Base-by-base conservation (phyloP, 2,888 invertebrate species). In the Leucophenga montana region DNA sequence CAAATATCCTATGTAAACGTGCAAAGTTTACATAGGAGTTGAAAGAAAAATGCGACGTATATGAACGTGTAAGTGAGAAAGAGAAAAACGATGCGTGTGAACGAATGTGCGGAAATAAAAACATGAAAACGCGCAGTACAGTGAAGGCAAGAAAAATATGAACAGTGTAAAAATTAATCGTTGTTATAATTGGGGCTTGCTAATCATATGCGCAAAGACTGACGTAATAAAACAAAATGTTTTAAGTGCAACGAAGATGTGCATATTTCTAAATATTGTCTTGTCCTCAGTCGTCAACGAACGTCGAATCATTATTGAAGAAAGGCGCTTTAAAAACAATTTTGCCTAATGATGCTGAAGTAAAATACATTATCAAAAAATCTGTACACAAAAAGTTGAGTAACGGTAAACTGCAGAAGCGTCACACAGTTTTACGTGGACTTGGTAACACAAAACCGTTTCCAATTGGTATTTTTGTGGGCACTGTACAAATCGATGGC, bases 141-240 rank as follows among this genome's bases (percentile, higher is more conserved):
- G n/a, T n/a, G n/a, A n/a, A n/a, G n/a, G n/a, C n/a, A n/a, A n/a
- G n/a, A n/a, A n/a, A n/a, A n/a, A n/a, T n/a, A n/a, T n/a, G n/a
- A 56, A 20, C 11, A 31, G 11, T 44, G 48, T 18, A 18, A 67
- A 57, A 18, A 31, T 31, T 44, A 20, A 14, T 56, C 39, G 31
- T 46, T 68, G 68, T 61, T 68, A 50, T 33, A 68, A 68, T 53
- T 68, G 64, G 33, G 68, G 68, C 0, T 31, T 62, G 31, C 62
- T 13, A 53, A 68, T 9, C 64, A 68, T 64, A 27, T 54, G 54
- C 61, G 68, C 9, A 50, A 50, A 39, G 62, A 68, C 22, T 67
- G 67, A 13, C 39, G 39, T 2, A 14, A 14, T 16, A 54, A 68
- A 14, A 62, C 68, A 39, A 68, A 68, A 54, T 68, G 64, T 59